Evolutionary conservation across 2,113 vertebrate genomes (phyloP).

Genomic region (Axis porcinus): DNA sequence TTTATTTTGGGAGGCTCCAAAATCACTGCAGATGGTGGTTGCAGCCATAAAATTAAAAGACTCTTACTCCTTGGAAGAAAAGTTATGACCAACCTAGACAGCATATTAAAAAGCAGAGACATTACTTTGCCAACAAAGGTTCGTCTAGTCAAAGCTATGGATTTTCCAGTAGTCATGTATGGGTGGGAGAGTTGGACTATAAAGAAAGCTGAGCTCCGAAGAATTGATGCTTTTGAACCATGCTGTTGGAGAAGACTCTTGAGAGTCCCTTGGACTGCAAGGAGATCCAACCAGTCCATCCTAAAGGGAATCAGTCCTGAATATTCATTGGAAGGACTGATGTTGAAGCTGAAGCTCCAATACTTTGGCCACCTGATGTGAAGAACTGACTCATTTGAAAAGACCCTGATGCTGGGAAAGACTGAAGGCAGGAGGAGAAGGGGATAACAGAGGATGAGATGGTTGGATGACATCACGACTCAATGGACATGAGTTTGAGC

Average conservation of each 20-base stretch:
- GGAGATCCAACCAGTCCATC: background rate
- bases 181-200: background rate
- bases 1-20: background rate
- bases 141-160: background rate
- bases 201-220: fast-evolving
- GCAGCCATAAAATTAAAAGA: background rate
- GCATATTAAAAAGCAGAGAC: background rate
- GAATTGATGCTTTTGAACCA: background rate
- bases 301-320: background rate
- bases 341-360: background rate
- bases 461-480: background rate
- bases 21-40: background rate
- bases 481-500: background rate
- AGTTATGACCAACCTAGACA: background rate
- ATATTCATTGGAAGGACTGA: background rate
- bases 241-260: background rate
- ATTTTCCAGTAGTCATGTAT: background rate
- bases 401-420: background rate
- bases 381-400: background rate
- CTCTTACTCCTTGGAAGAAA: background rate
- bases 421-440: background rate
- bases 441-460: background rate
- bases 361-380: background rate
- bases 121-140: background rate
- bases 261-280: background rate